Percentiles rank a stretch among this genome's conserved stretches.
Conservation (phyloP, 1,140 invertebrate species). For the Rhizoglyphus robini region DNA sequence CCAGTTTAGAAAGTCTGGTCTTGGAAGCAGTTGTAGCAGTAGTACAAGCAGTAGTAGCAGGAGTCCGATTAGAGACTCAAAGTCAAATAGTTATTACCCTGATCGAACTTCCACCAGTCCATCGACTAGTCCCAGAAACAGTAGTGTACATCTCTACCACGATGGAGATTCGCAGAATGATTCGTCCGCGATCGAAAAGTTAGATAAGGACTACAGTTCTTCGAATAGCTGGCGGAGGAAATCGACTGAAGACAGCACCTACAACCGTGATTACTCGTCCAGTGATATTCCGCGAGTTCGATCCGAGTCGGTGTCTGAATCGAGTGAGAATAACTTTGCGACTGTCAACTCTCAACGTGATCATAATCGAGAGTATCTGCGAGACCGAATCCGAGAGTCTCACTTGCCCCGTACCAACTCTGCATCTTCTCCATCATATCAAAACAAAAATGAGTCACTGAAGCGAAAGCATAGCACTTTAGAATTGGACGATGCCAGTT, state of each 20-base stretch:
- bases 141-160: not conserved
- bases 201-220: not conserved
- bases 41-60: not conserved
- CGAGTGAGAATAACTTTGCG: not conserved
- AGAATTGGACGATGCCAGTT: not conserved
- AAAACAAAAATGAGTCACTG: not conserved
- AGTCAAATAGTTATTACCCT: not conserved
- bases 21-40: not conserved
- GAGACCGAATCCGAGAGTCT: not conserved
- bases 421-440: not conserved
- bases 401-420: not conserved
- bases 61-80: not conserved
- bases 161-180: not conserved
- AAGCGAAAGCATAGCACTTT: conserved; percentile 8
- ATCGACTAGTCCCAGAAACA: conserved; percentile 12
- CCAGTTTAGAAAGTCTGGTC: not conserved
- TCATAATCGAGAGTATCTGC: not conserved
- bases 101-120: not conserved
- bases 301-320: conserved; percentile 10
- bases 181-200: not conserved
- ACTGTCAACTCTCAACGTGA: not conserved
- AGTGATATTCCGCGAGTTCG: not conserved
- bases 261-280: not conserved
- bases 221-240: conserved; percentile 25
- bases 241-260: conserved; percentile 4